A percentile compares a stretch with the other conserved stretches of the same genome.
phyloP scores from a whole-genome alignment of 1,140 invertebrate genomes.

The Limonius californicus region DNA sequence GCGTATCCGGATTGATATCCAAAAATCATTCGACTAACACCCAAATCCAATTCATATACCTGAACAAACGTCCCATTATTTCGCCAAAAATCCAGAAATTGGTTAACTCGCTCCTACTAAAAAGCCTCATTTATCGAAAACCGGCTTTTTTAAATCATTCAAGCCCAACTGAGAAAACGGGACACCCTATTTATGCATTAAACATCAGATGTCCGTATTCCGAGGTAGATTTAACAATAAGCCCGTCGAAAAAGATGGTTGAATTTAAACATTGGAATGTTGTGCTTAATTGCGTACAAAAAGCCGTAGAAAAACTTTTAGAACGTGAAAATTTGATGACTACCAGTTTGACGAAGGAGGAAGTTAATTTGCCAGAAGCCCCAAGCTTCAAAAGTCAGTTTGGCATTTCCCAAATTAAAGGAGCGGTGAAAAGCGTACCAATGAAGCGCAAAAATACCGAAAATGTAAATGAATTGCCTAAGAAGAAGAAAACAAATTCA shows the following conservation, averaged over 20 bases:
- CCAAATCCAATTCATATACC: slow-evolving; percentile 58
- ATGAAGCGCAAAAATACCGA: slow-evolving; percentile 17
- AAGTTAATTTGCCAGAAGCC: neutral
- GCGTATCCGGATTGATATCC: slow-evolving; percentile 54
- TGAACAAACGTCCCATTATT: slow-evolving; percentile 58
- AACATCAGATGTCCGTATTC: slow-evolving; percentile 57
- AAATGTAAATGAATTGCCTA: too few species aligned
- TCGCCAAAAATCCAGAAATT: slow-evolving; percentile 54
- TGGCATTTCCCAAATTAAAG: slow-evolving; percentile 36
- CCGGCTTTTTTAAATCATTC: neutral
- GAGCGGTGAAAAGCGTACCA: slow-evolving; percentile 32
- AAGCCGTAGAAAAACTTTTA: slow-evolving; percentile 48
- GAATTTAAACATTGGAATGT: slow-evolving; percentile 60
- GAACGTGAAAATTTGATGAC: slow-evolving; percentile 21
- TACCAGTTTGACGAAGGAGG: too few species aligned
- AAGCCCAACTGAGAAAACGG: slow-evolving; percentile 35
- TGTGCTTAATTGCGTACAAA: slow-evolving; percentile 53
- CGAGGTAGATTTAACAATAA: slow-evolving; percentile 56
- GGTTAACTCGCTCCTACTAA: slow-evolving; percentile 40
- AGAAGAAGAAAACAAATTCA: too few species aligned
- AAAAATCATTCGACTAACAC: slow-evolving; percentile 48
- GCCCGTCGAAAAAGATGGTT: slow-evolving; percentile 52
- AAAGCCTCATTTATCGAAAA: neutral
- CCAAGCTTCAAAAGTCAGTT: slow-evolving; percentile 20
- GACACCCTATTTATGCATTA: slow-evolving; percentile 55